Evolutionary conservation across 2,113 vertebrate species (phyloP).

Genomic region (Pontoporia blainvillei): DNA sequence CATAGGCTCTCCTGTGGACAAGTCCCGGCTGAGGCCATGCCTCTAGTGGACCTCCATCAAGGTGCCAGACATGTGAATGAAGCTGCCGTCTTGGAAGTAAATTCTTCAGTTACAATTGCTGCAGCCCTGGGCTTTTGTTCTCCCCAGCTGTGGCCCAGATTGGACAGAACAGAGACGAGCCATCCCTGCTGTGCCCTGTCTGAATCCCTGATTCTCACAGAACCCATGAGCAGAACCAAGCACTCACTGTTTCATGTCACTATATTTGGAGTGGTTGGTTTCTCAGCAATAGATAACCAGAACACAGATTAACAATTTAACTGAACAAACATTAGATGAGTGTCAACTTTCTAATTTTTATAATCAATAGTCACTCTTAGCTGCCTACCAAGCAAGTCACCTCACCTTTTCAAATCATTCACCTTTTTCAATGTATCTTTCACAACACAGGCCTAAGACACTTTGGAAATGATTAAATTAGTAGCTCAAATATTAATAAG

Average conservation of each 20-base stretch:
- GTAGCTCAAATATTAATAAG: conserved; percentile 63
- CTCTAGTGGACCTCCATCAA: neutral
- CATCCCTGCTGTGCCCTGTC: neutral
- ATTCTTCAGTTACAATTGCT: neutral
- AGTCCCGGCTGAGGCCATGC: neutral
- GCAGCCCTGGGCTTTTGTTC: neutral
- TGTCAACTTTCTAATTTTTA: conserved; percentile 16
- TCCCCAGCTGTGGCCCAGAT: neutral
- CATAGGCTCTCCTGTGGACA: neutral
- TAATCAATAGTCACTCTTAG: conserved; percentile 38
- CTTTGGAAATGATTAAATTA: conserved; percentile 43
- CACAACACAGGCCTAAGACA: neutral
- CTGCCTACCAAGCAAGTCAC: neutral
- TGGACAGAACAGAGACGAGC: neutral
- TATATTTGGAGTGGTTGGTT: neutral
- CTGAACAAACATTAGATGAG: neutral
- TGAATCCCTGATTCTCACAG: neutral
- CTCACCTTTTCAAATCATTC: neutral
- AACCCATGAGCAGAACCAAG: neutral
- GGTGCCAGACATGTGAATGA: neutral
- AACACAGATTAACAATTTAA: neutral
- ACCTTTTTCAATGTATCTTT: neutral
- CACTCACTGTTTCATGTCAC: neutral
- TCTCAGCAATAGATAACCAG: neutral
- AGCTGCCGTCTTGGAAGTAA: neutral